Conservation (phyloP, 2,113 vertebrate species). For the Alces alces region DNA sequence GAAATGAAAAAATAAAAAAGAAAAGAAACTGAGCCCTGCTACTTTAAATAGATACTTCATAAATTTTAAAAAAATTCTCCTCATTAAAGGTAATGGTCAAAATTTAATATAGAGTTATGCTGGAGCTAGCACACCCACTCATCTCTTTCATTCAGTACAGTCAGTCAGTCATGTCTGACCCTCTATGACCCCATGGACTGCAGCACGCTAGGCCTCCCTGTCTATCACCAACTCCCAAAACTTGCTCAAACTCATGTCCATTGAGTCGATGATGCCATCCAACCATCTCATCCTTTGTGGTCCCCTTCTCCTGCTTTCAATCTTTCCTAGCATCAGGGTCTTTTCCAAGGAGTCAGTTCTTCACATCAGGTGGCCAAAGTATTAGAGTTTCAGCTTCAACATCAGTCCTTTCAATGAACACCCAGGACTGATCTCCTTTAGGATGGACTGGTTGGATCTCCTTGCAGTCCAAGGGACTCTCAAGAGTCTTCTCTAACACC, state of each 20-base stretch:
- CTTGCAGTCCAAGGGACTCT: background rate
- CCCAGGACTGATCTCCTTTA: background rate
- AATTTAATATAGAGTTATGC: background rate
- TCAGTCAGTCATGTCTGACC: background rate
- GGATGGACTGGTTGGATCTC: background rate
- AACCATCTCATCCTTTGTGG: background rate
- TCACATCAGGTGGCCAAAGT: background rate
- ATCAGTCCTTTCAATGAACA: background rate
- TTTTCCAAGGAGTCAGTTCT: background rate
- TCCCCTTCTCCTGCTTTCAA: background rate
- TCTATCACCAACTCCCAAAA: background rate
- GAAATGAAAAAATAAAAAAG: background rate
- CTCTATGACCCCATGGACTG: background rate
- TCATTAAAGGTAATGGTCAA: constrained; percentile 15
- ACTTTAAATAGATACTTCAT: background rate
- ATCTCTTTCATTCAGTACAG: background rate
- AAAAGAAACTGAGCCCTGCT: background rate
- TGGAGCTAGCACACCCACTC: background rate
- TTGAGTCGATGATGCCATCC: background rate
- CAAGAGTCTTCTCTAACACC: background rate
- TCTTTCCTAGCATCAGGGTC: background rate
- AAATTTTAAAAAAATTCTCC: constrained; percentile 2
- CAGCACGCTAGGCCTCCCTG: background rate
- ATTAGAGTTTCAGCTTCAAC: background rate
- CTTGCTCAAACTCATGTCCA: background rate